A percentile compares a stretch with the other conserved stretches of the same genome.
These are phyloP conservation scores for Myodes glareolus DNA, from an alignment of 2,113 vertebrate species.

Conservation along the genomic window DNA sequence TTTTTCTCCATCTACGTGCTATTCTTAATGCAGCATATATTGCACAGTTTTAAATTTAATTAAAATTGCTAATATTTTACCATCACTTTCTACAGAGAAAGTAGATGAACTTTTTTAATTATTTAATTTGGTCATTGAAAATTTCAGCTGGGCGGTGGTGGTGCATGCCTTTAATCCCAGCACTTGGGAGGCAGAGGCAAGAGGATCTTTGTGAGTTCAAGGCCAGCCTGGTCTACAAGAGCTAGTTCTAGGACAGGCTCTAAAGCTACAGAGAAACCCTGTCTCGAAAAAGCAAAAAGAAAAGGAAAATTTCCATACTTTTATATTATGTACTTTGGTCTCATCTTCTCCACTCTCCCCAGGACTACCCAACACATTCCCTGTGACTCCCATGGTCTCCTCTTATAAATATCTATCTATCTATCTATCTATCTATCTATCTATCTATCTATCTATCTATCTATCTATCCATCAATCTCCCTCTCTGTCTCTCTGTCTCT, in stretches of 20 bases:
- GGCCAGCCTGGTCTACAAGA: no score
- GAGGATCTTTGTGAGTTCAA: no score
- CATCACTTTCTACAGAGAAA: background rate
- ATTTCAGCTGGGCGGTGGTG: no score
- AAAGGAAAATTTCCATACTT: background rate
- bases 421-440: no score
- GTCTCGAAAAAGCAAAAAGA: no score
- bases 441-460: no score
- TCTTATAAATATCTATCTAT: background rate
- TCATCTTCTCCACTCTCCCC: background rate
- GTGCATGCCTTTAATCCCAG: no score
- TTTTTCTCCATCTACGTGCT: background rate
- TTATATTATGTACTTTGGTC: background rate
- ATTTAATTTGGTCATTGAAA: background rate
- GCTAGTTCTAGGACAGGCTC: no score
- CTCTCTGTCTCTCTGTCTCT: no score
- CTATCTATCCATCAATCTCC: no score
- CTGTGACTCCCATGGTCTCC: rapidly evolving
- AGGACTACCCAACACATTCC: background rate
- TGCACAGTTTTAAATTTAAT: background rate
- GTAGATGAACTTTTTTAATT: background rate
- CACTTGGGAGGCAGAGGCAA: no score
- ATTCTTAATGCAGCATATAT: background rate
- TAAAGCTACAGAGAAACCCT: no score
- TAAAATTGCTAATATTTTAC: background rate